Base-by-base conservation (phyloP, 2,113 vertebrate genomes). In the Glaucomys volans region DNA sequence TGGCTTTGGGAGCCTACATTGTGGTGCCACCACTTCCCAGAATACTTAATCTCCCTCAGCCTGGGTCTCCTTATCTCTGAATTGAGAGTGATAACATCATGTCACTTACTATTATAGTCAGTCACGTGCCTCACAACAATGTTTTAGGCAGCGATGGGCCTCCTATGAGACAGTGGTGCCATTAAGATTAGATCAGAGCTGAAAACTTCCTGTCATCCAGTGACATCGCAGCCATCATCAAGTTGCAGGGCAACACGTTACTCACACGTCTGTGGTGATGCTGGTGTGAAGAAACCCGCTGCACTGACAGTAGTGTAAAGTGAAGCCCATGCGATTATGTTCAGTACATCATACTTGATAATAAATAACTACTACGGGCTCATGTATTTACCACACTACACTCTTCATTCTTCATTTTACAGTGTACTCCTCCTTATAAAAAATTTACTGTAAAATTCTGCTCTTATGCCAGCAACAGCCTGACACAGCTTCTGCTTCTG, bases 181-280 rank as follows among this genome's bases (percentile, higher is more conserved):
- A n/a, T 44, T 7, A 69, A 50, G 83, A 85, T 52, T n/a, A 50
- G 30, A 74, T 64, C 0, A 64, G 57, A 44, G 37, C 83, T 85
- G 62, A 47, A 50, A 67, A 47, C 22, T 16, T 47, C 59, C 59
- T 84, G 30, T 17, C 32, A 17, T 44, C 44, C 50, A 37, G 20
- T 26, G 13, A 50, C 22, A 26, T 5, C 35, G 22, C 3, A n/a
- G 66, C 14, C 6, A 4, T 16, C 62, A 37, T 28, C 13, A 50
- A 2, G 4, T 2, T 50, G 4, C 24, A 47, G 17, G 10, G 2
- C 2, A 8, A 16, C 64, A n/a, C 32, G 16, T 16, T 3, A 17
- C 44, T 22, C 20, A 24, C 8, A 7, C 0, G 28, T 83, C 8
- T 69, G 83, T 67, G 64, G 42, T 26, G 40, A 50, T n/a, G 32